Evolutionary conservation across 2,113 vertebrate genomes (phyloP).

Genomic region (Malurus cyaneus): DNA sequence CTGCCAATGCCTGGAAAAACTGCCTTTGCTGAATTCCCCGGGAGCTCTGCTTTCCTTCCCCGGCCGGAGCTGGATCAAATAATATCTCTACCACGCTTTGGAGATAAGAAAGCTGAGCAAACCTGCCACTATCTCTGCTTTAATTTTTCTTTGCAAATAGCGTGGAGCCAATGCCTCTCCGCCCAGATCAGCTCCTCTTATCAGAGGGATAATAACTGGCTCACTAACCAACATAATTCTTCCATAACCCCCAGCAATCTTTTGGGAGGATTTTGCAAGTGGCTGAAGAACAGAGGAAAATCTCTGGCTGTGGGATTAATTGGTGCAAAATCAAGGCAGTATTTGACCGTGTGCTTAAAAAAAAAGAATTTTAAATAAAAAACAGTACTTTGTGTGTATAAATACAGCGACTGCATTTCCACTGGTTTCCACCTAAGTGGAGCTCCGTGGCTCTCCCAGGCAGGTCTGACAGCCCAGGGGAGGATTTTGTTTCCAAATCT

Average conservation of each 20-base stretch:
- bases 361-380: neutral
- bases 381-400: neutral
- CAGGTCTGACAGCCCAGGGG: neutral
- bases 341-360: neutral
- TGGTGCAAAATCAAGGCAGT: neutral
- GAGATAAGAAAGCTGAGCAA: conserved; percentile 43
- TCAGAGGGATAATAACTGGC: conserved; percentile 45
- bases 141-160: conserved; percentile 50
- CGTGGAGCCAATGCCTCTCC: neutral
- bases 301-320: neutral
- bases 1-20: neutral
- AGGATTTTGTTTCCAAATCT: neutral
- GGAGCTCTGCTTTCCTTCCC: neutral
- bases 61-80: neutral
- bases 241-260: conserved; percentile 3
- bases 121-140: neutral
- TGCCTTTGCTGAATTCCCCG: neutral
- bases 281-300: neutral
- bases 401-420: neutral
- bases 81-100: neutral
- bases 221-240: conserved; percentile 52
- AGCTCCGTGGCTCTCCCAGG: neutral
- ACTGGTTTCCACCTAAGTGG: neutral
- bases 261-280: conserved; percentile 29
- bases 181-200: conserved; percentile 29